Evolutionary conservation across 53 echinoderm and acorn worm species (phyloP).

Genomic region (Henricia sp.): DNA sequence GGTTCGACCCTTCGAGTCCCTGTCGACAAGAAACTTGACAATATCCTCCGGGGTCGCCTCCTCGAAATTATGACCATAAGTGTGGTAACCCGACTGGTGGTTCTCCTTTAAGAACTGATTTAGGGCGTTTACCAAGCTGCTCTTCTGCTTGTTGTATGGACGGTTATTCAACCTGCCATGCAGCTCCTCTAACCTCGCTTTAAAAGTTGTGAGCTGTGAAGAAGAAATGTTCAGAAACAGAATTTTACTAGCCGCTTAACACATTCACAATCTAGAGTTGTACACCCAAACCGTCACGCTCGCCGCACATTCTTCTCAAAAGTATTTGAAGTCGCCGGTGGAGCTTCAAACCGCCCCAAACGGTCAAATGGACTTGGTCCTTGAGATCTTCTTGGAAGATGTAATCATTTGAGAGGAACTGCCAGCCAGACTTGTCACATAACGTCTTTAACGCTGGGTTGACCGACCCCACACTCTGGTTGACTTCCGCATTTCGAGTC

Average conservation of each 20-base stretch:
- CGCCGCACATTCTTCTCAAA: constrained; percentile 5
- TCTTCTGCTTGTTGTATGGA: constrained; percentile 12
- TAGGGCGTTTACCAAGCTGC: background rate
- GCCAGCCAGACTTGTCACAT: background rate
- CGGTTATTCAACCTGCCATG: background rate
- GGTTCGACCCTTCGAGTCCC: no score
- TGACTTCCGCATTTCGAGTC: background rate
- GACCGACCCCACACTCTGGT: background rate
- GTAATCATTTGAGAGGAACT: constrained; percentile 16
- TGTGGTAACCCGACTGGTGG: no score
- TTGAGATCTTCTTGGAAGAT: constrained; percentile 26
- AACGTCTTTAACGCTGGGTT: background rate
- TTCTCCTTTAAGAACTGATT: background rate
- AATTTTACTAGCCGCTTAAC: no score
- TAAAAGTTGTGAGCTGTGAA: background rate
- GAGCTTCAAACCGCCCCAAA: constrained; percentile 12
- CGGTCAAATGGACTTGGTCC: constrained; percentile 29
- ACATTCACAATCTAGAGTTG: constrained; percentile 7
- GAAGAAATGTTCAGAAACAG: no score
- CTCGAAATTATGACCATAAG: no score
- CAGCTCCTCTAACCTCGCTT: constrained; percentile 6
- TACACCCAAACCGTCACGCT: background rate
- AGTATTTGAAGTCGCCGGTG: constrained; percentile 10
- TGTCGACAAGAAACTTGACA: no score
- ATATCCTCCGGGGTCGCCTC: no score